Base-by-base conservation (phyloP, 2,888 invertebrate species). In the Sthenelais limicola region DNA sequence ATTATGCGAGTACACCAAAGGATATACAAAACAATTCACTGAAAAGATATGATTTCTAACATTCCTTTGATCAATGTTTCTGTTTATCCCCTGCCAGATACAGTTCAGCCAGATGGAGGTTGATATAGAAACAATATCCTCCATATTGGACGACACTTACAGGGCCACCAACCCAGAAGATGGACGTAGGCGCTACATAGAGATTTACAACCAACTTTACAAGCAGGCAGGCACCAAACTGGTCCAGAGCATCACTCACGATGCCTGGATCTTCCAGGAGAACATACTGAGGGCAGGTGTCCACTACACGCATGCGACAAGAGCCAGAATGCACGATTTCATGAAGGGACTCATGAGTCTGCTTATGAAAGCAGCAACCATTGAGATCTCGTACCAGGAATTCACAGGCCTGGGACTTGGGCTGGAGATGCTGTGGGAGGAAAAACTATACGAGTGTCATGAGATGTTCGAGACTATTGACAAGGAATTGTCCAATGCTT, bases 201-300 rank as follows among this genome's bases (percentile, higher is more conserved):
- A n/a, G n/a, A n/a, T n/a, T n/a, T n/a, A n/a, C n/a, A n/a, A n/a
- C n/a, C n/a, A n/a, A n/a, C n/a, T n/a, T n/a, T 56, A 32, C 18
- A 28, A 21, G 3, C 30, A 32, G 12, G 56, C 56, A 28, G 56
- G 56, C n/a, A 33, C 33, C 18, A 33, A 32, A 56, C 32, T 56
- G 56, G 30, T 33, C 24, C 32, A 56, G 32, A 28, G 28, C 21
- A 21, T 56, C 3, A 33, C 56, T 4, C 30, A 56, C 32, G 33
- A 56, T 32, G 56, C 30, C 56, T 33, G 33, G 56, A 33, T 56
- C 5, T 56, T 56, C 56, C 18, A 28, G 9, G 18, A 32, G 56
- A 56, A 56, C 32, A 32, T 56, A n/a, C 56, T 56, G 3, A 56
- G 32, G 5, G 56, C 56, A n/a, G 56, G 18, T n/a, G 33, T 56